These are phyloP conservation scores for Agonopterix alstromeriana DNA, from an alignment of 2,888 invertebrate species.

Conservation along the genomic window DNA sequence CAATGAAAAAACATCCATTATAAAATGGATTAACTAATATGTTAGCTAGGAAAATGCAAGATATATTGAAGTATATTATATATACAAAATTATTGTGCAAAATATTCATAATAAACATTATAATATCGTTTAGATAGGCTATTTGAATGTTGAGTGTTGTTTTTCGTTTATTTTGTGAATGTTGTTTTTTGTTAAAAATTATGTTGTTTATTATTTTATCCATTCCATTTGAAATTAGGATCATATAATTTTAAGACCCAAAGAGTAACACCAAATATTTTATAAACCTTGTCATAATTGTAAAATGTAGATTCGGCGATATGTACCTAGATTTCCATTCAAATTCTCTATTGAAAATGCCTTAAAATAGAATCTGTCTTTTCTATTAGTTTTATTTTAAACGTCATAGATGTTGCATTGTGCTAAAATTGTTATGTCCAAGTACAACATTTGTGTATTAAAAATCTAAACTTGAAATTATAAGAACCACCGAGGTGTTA, in stretches of 20 bases:
- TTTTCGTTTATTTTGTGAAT: constrained; percentile 16
- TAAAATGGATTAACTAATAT: constrained; percentile 34
- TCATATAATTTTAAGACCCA: constrained; percentile 59
- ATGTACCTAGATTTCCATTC: constrained; percentile 19
- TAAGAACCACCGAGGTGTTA: no score
- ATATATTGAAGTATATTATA: constrained; percentile 54
- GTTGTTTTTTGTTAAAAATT: constrained; percentile 16
- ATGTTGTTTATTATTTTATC: constrained; percentile 15
- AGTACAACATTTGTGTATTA: constrained; percentile 1
- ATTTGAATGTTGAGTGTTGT: constrained; percentile 43
- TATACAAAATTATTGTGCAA: constrained; percentile 48
- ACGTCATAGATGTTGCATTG: constrained; percentile 27
- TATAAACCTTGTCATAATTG: constrained; percentile 35
- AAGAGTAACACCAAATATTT: constrained; percentile 50
- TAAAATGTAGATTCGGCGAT: constrained; percentile 30
- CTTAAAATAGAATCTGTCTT: constrained; percentile 23
- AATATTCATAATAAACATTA: constrained; percentile 16
- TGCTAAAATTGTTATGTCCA: constrained; percentile 29
- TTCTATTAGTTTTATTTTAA: constrained; percentile 12
- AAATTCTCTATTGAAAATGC: constrained; percentile 25
- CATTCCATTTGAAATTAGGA: constrained; percentile 35
- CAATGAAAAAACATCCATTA: constrained; percentile 29
- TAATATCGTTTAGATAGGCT: constrained; percentile 59
- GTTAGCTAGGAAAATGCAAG: constrained; percentile 63
- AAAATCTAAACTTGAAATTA: no score